Conservation (phyloP, 1,140 invertebrate species). For the Caenorhabditis briggsae region DNA sequence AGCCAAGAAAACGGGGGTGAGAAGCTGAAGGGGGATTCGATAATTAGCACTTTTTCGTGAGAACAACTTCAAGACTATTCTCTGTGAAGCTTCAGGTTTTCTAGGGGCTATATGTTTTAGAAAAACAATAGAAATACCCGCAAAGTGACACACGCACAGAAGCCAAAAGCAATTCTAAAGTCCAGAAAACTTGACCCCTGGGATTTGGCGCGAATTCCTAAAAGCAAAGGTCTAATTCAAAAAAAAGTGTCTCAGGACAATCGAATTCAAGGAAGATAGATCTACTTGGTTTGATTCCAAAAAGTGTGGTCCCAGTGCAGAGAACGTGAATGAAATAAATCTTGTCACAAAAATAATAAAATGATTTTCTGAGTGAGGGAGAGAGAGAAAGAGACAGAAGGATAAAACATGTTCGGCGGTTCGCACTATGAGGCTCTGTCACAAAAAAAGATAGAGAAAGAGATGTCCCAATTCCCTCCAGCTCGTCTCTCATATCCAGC, state of each 20-base stretch:
- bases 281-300: neutral
- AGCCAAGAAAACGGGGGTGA: neutral
- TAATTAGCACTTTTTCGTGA: slow-evolving; percentile 48
- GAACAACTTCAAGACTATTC: slow-evolving; percentile 13
- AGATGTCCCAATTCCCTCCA: neutral
- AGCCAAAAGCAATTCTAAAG: slow-evolving; percentile 29
- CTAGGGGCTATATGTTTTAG: neutral
- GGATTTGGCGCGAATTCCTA: slow-evolving; percentile 46
- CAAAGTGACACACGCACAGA: slow-evolving; percentile 28
- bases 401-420: slow-evolving; percentile 52
- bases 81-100: slow-evolving; percentile 8
- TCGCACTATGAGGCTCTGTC: slow-evolving; percentile 41
- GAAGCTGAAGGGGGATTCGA: neutral
- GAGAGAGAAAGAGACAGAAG: slow-evolving; percentile 42
- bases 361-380: no score
- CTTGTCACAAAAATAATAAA: slow-evolving; percentile 50
- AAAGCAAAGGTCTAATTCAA: slow-evolving; percentile 54
- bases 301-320: slow-evolving; percentile 2
- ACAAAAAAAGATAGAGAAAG: neutral
- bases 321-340: slow-evolving; percentile 23
- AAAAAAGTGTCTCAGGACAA: slow-evolving; percentile 19
- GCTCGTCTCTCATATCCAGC: slow-evolving; percentile 38
- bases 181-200: slow-evolving; percentile 51
- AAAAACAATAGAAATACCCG: slow-evolving; percentile 46
- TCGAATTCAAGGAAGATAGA: neutral